These are phyloP conservation scores for Epizoanthus stellaris DNA, from an alignment of 92 coral and sea anemone species.

Conservation along the genomic window DNA sequence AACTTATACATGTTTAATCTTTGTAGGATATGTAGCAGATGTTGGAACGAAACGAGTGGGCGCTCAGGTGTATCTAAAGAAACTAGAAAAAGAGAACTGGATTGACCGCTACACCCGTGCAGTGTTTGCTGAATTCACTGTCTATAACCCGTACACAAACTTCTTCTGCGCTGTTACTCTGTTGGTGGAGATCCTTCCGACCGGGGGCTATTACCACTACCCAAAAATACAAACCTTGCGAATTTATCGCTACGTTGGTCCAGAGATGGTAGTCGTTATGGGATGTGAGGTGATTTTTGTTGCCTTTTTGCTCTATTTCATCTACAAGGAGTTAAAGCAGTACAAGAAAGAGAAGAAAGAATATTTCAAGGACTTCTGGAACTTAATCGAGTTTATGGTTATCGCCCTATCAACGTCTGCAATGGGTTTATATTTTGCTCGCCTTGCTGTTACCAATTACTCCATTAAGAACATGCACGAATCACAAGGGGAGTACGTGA, in stretches of 20 bases:
- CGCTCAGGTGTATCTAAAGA: slow-evolving; percentile 37
- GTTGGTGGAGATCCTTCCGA: slow-evolving; percentile 74
- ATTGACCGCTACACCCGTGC: slow-evolving; percentile 88
- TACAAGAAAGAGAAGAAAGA: slow-evolving; percentile 65
- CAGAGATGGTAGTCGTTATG: slow-evolving; percentile 91
- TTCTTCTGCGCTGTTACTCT: slow-evolving; percentile 86
- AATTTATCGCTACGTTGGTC: slow-evolving; percentile 88
- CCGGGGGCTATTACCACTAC: slow-evolving; percentile 75
- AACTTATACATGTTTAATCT: neutral
- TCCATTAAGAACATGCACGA: slow-evolving; percentile 73
- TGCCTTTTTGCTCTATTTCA: slow-evolving; percentile 72
- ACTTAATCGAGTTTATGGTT: slow-evolving; percentile 81
- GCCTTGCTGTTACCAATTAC: slow-evolving; percentile 56
- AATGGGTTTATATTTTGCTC: slow-evolving; percentile 52
- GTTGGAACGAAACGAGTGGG: slow-evolving; percentile 63
- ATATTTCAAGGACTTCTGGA: slow-evolving; percentile 86
- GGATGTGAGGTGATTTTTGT: slow-evolving; percentile 84
- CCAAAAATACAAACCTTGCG: slow-evolving; percentile 81
- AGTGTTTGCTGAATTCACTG: slow-evolving; percentile 80
- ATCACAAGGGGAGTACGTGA: slow-evolving; percentile 40
- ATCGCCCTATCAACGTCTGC: slow-evolving; percentile 73
- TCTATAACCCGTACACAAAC: slow-evolving; percentile 84
- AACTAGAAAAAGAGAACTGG: slow-evolving; percentile 58
- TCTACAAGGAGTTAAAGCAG: slow-evolving; percentile 74
- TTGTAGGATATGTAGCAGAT: slow-evolving; percentile 82